A percentile compares a stretch with the other conserved stretches of the same genome.
Conservation (phyloP, 2,113 vertebrate species). For the Ctenomys sociabilis region DNA sequence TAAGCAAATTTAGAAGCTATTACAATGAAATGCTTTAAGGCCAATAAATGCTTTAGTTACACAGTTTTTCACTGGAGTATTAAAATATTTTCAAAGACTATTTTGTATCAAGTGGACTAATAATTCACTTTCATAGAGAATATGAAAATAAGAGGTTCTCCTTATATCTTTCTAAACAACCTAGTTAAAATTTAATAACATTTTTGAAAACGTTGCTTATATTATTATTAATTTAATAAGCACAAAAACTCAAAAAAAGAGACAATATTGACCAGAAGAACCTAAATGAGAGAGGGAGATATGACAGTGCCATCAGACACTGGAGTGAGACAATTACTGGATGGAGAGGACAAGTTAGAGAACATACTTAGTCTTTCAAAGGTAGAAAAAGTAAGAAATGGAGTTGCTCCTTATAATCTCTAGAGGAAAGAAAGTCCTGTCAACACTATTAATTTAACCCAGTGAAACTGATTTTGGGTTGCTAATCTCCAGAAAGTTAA, state of each 20-base stretch:
- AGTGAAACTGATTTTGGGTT: background rate
- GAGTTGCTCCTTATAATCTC: background rate
- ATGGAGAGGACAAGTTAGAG: background rate
- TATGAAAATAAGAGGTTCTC: background rate
- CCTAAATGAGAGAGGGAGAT: background rate
- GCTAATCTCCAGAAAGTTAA: background rate
- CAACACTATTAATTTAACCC: background rate
- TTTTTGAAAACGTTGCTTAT: background rate
- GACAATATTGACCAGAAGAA: background rate
- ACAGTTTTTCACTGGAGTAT: background rate
- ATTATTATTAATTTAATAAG: background rate
- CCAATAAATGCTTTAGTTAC: background rate
- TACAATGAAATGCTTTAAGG: background rate
- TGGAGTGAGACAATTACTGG: background rate
- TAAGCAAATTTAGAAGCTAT: constrained; percentile 21
- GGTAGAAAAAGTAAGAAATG: background rate
- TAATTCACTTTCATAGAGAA: background rate
- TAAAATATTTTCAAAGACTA: background rate
- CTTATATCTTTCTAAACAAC: background rate
- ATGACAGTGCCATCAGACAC: background rate
- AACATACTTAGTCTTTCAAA: background rate
- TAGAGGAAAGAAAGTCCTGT: background rate
- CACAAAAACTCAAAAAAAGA: background rate
- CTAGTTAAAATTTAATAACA: background rate
- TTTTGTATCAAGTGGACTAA: background rate